Evolutionary conservation across 2,888 invertebrate genomes (phyloP).

Genomic region (Leistus spinibarbis): DNA sequence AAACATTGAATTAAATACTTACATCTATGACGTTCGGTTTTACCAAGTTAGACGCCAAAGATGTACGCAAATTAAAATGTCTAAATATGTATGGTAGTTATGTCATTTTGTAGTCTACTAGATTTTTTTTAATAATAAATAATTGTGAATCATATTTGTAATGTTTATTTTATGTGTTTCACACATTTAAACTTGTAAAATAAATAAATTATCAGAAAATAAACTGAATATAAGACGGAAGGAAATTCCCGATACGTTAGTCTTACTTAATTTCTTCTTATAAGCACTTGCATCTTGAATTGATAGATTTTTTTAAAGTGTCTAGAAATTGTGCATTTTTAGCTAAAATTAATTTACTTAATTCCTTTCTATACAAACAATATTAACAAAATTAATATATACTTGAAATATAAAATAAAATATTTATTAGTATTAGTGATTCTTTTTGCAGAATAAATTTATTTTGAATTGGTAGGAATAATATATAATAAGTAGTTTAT

Average conservation of each 20-base stretch:
- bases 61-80: neutral
- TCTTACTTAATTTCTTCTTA: neutral
- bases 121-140: neutral
- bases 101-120: conserved; percentile 14
- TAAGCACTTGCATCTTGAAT: neutral
- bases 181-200: neutral
- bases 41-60: neutral
- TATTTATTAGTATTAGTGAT: no score
- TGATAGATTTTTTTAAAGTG: neutral
- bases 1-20: neutral
- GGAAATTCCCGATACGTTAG: neutral
- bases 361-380: no score
- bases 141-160: neutral
- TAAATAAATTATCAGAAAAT: neutral
- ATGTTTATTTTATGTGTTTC: neutral
- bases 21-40: neutral
- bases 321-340: neutral
- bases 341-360: no score
- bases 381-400: no score
- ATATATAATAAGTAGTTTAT: no score
- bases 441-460: no score
- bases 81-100: conserved; percentile 11
- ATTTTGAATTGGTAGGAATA: no score
- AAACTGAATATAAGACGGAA: neutral
- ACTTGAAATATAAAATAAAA: no score